Percentiles rank a stretch among this genome's conserved stretches.
Evolutionary conservation across 1,140 invertebrate genomes (phyloP).

Genomic region (Rhyacophila brunnea): DNA sequence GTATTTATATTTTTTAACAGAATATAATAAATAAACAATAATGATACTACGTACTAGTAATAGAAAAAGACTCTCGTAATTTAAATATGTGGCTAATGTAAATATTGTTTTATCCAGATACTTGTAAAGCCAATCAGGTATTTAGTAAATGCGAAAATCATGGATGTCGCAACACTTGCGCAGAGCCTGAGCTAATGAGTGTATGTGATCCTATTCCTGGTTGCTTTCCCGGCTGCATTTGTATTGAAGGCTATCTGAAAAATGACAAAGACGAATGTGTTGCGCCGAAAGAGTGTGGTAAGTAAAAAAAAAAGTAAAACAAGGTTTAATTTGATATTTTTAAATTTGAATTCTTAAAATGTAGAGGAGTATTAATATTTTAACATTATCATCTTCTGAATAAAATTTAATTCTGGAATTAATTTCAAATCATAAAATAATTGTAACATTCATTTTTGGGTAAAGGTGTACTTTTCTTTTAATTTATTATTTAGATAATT

Average conservation of each 20-base stretch:
- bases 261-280: not conserved
- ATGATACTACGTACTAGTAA: not conserved
- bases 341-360: no score
- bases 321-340: no score
- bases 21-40: not conserved
- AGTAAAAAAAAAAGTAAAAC: no score
- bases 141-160: constrained; percentile 6
- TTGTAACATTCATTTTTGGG: no score
- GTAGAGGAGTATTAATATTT: no score
- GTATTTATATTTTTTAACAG: not conserved
- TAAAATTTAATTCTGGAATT: no score
- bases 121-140: not conserved
- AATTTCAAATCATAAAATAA: no score
- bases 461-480: no score
- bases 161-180: constrained; percentile 1
- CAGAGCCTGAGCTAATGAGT: not conserved
- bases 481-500: no score
- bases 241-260: constrained; percentile 1
- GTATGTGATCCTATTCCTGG: not conserved
- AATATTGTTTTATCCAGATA: no score
- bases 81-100: not conserved
- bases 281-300: not conserved
- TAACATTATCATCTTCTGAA: no score
- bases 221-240: constrained; percentile 7
- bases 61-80: not conserved